These are phyloP conservation scores for Eurystomus gularis DNA, from an alignment of 2,113 vertebrate genomes.

Conservation along the genomic window DNA sequence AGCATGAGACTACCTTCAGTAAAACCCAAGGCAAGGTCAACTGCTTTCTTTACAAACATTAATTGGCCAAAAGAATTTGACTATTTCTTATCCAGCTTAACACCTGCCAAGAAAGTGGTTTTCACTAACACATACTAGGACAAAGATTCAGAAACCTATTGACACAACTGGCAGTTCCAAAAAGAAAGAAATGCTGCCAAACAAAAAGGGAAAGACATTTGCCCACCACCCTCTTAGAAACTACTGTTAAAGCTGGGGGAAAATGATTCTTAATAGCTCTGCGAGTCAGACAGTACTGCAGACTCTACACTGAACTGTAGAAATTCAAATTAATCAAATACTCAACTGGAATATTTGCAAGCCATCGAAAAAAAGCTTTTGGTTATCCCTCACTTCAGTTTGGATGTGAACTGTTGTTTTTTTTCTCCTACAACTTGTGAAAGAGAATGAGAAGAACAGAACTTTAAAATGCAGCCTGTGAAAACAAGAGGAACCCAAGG, in stretches of 20 bases:
- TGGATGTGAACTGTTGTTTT: background rate
- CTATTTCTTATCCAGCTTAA: background rate
- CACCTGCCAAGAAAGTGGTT: background rate
- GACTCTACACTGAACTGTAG: background rate
- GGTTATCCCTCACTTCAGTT: background rate
- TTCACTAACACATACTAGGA: background rate
- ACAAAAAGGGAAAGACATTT: background rate
- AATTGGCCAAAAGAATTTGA: background rate
- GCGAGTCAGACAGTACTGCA: background rate
- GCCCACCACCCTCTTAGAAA: background rate
- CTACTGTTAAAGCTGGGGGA: background rate
- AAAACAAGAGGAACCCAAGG: background rate
- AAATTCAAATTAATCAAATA: background rate
- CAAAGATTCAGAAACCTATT: background rate
- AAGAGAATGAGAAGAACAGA: background rate
- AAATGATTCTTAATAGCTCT: background rate
- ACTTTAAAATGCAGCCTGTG: background rate
- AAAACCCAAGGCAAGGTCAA: background rate
- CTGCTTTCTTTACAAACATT: background rate
- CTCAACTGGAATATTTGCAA: background rate
- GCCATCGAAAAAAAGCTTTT: background rate
- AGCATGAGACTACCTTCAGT: background rate
- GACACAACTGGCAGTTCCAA: background rate
- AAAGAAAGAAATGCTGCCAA: background rate
- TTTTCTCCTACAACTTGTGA: background rate